A percentile compares a stretch with the other conserved stretches of the same genome.
Conservation (phyloP, 2,113 vertebrate genomes). For the Clinocottus analis region DNA sequence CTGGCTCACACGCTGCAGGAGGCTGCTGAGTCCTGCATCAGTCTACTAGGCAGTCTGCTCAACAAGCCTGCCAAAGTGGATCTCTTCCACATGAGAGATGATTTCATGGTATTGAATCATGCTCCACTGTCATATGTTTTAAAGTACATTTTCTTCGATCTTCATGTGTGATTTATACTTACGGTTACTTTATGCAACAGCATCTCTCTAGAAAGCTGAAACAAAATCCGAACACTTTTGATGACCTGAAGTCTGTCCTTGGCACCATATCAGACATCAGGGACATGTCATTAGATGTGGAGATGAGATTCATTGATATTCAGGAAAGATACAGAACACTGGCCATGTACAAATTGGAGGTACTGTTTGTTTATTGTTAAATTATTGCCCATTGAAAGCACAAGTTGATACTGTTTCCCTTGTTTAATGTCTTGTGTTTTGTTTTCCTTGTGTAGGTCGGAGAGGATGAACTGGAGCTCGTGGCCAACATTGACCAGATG, state of each 20-base stretch:
- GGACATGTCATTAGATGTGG: conserved; percentile 86
- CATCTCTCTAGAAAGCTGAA: conserved; percentile 81
- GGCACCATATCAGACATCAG: conserved; percentile 87
- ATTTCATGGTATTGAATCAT: conserved; percentile 83
- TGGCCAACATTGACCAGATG: conserved; percentile 72
- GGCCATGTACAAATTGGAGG: conserved; percentile 85
- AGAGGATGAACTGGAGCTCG: conserved; percentile 83
- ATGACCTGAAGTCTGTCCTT: conserved; percentile 91
- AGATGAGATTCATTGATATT: conserved; percentile 87
- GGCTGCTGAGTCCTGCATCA: conserved; percentile 86
- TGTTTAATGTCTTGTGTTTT: background rate
- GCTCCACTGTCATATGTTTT: background rate
- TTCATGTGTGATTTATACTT: conserved; percentile 1
- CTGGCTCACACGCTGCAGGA: conserved; percentile 84
- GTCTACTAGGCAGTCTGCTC: conserved; percentile 88
- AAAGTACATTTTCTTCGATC: background rate
- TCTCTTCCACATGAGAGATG: conserved; percentile 83
- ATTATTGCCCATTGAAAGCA: background rate
- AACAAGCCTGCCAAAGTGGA: conserved; percentile 87
- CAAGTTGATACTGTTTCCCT: background rate
- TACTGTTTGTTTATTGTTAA: conserved; percentile 68
- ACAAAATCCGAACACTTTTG: conserved; percentile 84
- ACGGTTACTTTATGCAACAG: conserved; percentile 72
- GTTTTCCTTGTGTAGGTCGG: conserved; percentile 75
- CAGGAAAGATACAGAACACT: conserved; percentile 92